These are phyloP conservation scores for Hydra vulgaris DNA, from an alignment of 30 jellyfish, hydroid and myxozoan genomes.

Conservation along the genomic window DNA sequence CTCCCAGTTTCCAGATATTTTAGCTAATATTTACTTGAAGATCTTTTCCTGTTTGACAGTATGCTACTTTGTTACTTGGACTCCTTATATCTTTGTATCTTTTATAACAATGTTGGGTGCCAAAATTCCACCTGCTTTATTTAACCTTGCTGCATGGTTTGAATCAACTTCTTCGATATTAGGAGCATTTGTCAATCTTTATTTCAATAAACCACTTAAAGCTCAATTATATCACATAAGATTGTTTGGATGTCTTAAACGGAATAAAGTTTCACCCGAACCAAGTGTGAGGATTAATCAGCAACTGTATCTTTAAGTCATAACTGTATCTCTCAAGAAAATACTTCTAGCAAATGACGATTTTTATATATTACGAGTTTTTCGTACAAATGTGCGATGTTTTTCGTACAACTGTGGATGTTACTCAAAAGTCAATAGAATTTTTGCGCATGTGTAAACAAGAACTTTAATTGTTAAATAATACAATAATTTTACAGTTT, in stretches of 20 bases:
- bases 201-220: not conserved
- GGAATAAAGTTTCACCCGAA: not conserved
- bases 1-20: not conserved
- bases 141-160: not conserved
- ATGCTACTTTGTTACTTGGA: not conserved
- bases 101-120: not conserved
- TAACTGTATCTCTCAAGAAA: no score
- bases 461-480: no score
- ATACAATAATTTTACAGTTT: no score
- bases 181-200: not conserved
- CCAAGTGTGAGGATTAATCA: not conserved
- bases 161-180: not conserved
- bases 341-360: no score
- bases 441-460: no score
- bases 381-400: no score
- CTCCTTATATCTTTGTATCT: not conserved
- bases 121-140: not conserved
- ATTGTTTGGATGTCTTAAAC: not conserved
- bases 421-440: no score
- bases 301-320: no score
- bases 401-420: no score
- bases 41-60: not conserved
- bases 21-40: not conserved
- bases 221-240: not conserved
- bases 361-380: no score